Conservation (phyloP, 2,888 invertebrate genomes). For the Zele albiditarsus region DNA sequence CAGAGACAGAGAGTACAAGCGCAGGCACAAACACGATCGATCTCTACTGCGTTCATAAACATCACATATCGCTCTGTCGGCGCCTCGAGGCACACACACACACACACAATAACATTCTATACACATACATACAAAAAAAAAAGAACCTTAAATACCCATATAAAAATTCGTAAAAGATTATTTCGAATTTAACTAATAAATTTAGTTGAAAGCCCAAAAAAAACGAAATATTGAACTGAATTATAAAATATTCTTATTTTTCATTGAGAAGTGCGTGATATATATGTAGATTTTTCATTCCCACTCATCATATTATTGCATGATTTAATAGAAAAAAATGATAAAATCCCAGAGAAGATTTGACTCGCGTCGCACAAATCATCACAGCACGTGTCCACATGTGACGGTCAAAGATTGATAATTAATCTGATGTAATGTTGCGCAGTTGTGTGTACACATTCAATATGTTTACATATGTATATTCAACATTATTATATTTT, state of each 20-base stretch:
- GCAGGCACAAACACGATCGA: constrained; percentile 49
- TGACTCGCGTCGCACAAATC: not conserved
- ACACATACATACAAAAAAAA: not conserved
- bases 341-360: too few species aligned
- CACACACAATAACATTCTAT: constrained; percentile 6
- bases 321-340: too few species aligned
- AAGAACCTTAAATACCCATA: not conserved
- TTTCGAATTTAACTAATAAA: too few species aligned
- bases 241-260: constrained; percentile 19
- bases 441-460: not conserved
- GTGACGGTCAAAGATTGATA: constrained; percentile 3
- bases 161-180: too few species aligned
- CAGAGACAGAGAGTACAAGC: constrained; percentile 32
- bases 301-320: not conserved
- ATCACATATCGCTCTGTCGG: constrained; percentile 40
- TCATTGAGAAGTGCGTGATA: constrained; percentile 28
- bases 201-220: not conserved
- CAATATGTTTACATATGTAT: too few species aligned
- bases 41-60: constrained; percentile 49
- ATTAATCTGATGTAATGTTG: not conserved
- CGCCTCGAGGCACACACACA: constrained; percentile 29
- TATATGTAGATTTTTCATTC: not conserved
- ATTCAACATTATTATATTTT: too few species aligned
- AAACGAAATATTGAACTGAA: not conserved
- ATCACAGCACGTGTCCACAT: not conserved